phyloP scores from a whole-genome alignment of 2,888 invertebrate species.

The Synergus laeviventris region DNA sequence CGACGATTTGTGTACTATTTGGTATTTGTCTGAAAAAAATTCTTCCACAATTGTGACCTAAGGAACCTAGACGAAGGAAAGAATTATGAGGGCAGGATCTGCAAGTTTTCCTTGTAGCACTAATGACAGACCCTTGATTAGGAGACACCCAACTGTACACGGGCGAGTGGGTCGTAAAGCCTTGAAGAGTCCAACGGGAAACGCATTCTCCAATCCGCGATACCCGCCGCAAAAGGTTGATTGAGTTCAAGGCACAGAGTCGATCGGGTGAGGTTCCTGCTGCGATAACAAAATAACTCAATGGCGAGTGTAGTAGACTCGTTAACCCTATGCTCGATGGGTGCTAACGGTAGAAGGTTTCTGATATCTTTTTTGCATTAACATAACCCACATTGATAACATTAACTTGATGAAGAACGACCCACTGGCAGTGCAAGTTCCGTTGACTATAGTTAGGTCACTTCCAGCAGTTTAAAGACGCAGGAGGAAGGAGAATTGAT shows the following conservation, averaged over 20 bases:
- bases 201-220: conserved; percentile 36
- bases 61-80: background rate
- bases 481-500: background rate
- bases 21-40: no score
- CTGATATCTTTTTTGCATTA: conserved; percentile 51
- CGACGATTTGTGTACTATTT: no score
- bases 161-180: conserved; percentile 7
- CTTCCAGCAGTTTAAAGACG: background rate
- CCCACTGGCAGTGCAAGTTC: background rate
- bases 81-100: background rate
- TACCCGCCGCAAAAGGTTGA: conserved; percentile 48
- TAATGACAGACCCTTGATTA: conserved; percentile 25
- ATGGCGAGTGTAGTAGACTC: conserved; percentile 62
- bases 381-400: conserved; percentile 50
- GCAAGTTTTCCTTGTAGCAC: background rate
- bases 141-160: conserved; percentile 34
- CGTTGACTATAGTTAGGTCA: background rate
- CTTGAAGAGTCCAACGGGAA: conserved; percentile 22
- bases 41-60: background rate
- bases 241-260: conserved; percentile 51
- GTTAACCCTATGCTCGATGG: conserved; percentile 61
- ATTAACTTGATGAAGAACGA: conserved; percentile 47
- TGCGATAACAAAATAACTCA: conserved; percentile 63
- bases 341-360: conserved; percentile 57
- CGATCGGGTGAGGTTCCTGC: conserved; percentile 57